Evolutionary conservation across 2,888 invertebrate genomes (phyloP).

Genomic region (Phrixothrix hirtus): DNA sequence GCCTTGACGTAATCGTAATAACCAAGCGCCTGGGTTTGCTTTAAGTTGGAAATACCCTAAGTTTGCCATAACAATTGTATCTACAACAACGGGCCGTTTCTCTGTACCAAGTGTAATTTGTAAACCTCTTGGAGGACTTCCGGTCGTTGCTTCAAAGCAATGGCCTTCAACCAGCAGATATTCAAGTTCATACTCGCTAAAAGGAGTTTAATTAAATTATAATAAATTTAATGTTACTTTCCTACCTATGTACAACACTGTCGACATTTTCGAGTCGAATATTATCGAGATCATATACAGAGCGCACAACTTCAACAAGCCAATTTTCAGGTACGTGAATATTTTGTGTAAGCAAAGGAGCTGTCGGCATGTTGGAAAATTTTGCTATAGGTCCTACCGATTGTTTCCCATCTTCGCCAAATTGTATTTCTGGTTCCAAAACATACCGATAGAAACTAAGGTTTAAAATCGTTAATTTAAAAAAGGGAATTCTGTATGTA

Average conservation of each 20-base stretch:
- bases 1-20: constrained; percentile 85
- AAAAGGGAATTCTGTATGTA: too few relatives aligned
- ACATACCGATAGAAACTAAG: constrained; percentile 96
- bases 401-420: constrained; percentile 70
- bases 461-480: too few relatives aligned
- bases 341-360: constrained; percentile 88
- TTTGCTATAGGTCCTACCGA: constrained; percentile 78
- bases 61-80: constrained; percentile 99
- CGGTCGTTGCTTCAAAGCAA: constrained; percentile 89
- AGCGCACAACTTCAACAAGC: constrained; percentile 90
- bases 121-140: constrained; percentile 95
- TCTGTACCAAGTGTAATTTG: constrained; percentile 92
- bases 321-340: constrained; percentile 93
- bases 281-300: constrained; percentile 96
- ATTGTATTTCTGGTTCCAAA: constrained; percentile 85
- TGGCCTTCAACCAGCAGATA: constrained; percentile 94
- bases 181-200: constrained; percentile 93
- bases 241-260: constrained; percentile 78
- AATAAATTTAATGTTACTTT: not conserved
- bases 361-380: constrained; percentile 88
- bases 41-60: constrained; percentile 98
- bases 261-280: constrained; percentile 93
- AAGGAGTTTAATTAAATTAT: constrained; percentile 30
- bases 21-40: constrained; percentile 97
- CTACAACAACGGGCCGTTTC: constrained; percentile 75